These are phyloP conservation scores for Anhinga rufa DNA, from an alignment of 2,113 vertebrate species.

Conservation along the genomic window DNA sequence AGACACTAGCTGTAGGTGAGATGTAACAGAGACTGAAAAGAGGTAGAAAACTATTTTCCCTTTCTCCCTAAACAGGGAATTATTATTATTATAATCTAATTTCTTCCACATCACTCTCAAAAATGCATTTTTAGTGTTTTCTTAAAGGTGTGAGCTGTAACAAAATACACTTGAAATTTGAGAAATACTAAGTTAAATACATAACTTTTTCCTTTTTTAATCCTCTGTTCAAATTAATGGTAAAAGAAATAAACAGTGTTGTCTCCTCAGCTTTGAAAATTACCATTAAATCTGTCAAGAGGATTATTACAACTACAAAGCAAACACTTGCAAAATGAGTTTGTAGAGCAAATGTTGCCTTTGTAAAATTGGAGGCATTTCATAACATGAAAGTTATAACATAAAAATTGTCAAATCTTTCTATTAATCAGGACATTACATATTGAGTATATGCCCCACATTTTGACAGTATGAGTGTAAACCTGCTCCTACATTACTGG, in stretches of 20 bases:
- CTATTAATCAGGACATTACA: background rate
- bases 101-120: background rate
- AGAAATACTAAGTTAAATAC: background rate
- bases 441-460: background rate
- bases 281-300: background rate
- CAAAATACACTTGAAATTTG: background rate
- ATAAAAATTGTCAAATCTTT: background rate
- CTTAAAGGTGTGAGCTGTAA: background rate
- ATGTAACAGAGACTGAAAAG: background rate
- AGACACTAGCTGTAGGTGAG: background rate
- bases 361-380: background rate
- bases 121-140: background rate
- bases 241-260: background rate
- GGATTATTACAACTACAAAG: background rate
- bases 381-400: background rate
- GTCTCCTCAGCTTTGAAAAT: background rate
- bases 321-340: background rate
- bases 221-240: background rate
- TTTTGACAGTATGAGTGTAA: background rate
- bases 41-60: background rate
- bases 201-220: background rate
- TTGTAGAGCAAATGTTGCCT: background rate
- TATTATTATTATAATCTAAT: background rate
- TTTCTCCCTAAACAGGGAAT: background rate
- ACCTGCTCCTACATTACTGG: background rate